A percentile compares a stretch with the other conserved stretches of the same genome.
phyloP scores from a whole-genome alignment of 2,888 invertebrate genomes.

The Drosophila formosana region DNA sequence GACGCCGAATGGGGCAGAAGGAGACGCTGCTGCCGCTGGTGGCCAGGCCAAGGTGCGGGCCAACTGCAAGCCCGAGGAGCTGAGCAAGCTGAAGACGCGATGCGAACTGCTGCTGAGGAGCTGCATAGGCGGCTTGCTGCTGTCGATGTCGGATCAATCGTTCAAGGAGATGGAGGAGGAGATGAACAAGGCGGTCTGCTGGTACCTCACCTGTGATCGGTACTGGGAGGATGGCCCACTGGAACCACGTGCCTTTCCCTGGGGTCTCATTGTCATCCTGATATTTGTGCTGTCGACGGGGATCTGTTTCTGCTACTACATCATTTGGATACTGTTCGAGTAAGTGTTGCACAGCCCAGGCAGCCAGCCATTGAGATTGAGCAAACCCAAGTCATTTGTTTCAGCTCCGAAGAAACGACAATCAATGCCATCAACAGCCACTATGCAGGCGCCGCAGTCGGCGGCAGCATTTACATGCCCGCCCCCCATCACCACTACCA shows the following conservation, averaged over 20 bases:
- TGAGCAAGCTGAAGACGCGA: conserved; percentile 90
- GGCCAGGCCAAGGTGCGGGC: conserved; percentile 87
- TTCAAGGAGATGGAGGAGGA: conserved; percentile 96
- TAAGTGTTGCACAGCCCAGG: conserved; percentile 86
- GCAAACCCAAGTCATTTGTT: conserved; percentile 83
- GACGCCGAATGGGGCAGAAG: conserved; percentile 26
- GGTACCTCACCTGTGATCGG: conserved; percentile 96
- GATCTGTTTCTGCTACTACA: conserved; percentile 95
- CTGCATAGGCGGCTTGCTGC: conserved; percentile 92
- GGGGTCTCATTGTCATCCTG: conserved; percentile 91
- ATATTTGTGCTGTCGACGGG: conserved; percentile 93
- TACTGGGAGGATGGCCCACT: conserved; percentile 95
- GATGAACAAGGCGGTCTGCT: conserved; percentile 94
- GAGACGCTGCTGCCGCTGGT: neutral
- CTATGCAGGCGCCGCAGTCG: conserved; percentile 60
- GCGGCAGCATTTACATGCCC: conserved; percentile 76
- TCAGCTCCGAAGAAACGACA: conserved; percentile 85
- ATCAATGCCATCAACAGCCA: conserved; percentile 76
- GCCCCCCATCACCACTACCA: conserved; percentile 72
- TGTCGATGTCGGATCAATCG: conserved; percentile 92
- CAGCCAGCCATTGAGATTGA: conserved; percentile 67
- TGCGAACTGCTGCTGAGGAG: conserved; percentile 92
- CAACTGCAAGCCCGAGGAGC: conserved; percentile 92
- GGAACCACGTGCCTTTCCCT: conserved; percentile 91
- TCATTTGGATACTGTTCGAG: conserved; percentile 97